These are phyloP conservation scores for Bombylius major DNA, from an alignment of 2,888 invertebrate species.

Conservation along the genomic window DNA sequence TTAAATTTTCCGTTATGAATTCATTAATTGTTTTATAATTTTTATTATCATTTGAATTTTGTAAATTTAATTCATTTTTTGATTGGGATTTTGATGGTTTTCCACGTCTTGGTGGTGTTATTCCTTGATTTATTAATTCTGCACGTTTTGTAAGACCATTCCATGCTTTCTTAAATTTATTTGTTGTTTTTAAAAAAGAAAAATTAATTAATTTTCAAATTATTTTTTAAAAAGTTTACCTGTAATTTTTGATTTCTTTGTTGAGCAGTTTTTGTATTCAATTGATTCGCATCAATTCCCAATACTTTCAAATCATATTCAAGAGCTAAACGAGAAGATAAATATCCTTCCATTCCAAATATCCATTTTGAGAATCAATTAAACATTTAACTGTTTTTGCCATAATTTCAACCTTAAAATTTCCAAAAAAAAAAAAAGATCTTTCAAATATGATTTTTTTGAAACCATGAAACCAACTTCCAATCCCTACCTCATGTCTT, in stretches of 20 bases:
- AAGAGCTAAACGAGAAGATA: slow-evolving; percentile 61
- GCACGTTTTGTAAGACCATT: slow-evolving; percentile 43
- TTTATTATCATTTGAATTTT: slow-evolving; percentile 1
- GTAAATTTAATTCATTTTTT: slow-evolving; percentile 1
- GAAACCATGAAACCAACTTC: too few relatives aligned
- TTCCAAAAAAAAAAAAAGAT: slow-evolving; percentile 1
- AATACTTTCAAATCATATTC: slow-evolving; percentile 58
- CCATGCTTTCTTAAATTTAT: slow-evolving; percentile 41
- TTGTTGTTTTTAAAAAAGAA: too few relatives aligned
- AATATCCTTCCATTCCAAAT: slow-evolving; percentile 85
- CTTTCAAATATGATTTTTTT: not conserved
- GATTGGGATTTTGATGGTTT: slow-evolving; percentile 12
- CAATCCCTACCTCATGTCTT: slow-evolving; percentile 65
- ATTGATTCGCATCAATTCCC: slow-evolving; percentile 63
- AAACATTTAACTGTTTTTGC: slow-evolving; percentile 47
- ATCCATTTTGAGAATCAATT: slow-evolving; percentile 38
- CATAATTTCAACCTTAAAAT: slow-evolving; percentile 46
- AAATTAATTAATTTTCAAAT: too few relatives aligned
- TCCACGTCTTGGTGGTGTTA: slow-evolving; percentile 24
- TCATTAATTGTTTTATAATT: slow-evolving; percentile 49
- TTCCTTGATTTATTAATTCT: slow-evolving; percentile 35
- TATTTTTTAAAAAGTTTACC: too few relatives aligned
- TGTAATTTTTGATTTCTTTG: slow-evolving; percentile 34
- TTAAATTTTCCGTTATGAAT: slow-evolving; percentile 46
- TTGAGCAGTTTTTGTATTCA: slow-evolving; percentile 54